Evolutionary conservation across 2,113 vertebrate species (phyloP), one percentile per base, ranked within the genome.

Genomic region (Lepus timidus): DNA sequence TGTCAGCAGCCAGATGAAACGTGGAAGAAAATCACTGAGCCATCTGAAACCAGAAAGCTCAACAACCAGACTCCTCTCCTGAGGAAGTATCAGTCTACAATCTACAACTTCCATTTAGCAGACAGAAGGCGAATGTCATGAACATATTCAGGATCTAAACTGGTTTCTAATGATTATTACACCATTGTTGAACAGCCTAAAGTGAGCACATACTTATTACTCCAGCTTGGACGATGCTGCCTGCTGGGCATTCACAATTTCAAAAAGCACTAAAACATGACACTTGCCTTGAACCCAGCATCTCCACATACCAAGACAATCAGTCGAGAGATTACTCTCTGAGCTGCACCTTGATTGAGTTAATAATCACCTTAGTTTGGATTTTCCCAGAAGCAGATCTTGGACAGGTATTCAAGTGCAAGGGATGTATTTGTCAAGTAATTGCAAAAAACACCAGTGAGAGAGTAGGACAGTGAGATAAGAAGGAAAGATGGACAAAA

Each of bases 21-120:
- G 12, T 79, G 55, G 64, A 94, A 85, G 80, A 95, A 96, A 96
- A 90, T 96, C 85, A 93, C 70, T 95, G 93, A 91, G 70, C 82
- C 68, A 73, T 68, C 55, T 90, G 81, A 92, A 92, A 80, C 27
- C 67, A 68, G 55, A 93, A 93, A 92, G 51, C 64, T 75, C 74
- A 94, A 73, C 88, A 92, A 58, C 82, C 55, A 92, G 49, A 94
- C 51, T 93, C 14, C 86, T 55, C 68, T 94, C 82, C 68, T 84
- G 61, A 94, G 62, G 51, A 58, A 84, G 44, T 73, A 73, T 68
- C 64, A 92, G 29, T 14, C 29, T 91, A 64, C 62, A 74, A 85
- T 87, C 75, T 84, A 31, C 62, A 87, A 91, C 79, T 89, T 74
- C 55, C 87, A 90, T 70, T 91, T 95, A 91, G 4, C 27, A 75